Evolutionary conservation across 2,113 vertebrate species (phyloP), one percentile per base, ranked within the genome.

Genomic region (Silurus meridionalis): DNA sequence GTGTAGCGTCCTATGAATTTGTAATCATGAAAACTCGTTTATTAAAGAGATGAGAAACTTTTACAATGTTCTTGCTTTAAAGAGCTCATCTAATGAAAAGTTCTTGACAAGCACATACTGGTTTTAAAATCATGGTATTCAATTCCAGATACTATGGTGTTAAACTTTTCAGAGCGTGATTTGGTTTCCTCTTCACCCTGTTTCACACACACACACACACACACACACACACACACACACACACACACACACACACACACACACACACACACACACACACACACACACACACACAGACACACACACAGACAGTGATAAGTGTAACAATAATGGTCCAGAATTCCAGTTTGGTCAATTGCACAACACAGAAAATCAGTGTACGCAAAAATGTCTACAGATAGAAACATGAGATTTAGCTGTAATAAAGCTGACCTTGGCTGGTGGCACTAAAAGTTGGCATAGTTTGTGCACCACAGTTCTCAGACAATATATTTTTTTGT

Each of bases 181-280:
- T 69, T 83, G 67, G 13, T 72, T 17, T 72, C 67, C 67, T 83
- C 82, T 83, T 83, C 82, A 21, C 67, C 67, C 82, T 72, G 82
- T 1, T 5, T 1, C 6, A 48, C 66, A 60, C 64, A 57, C 37
- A 84, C 28, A 84, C 83, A 74, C 52, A 83, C 6, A 69, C 17
- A 57, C 6, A 78, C 19, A 74, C 66, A 67, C 66, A 67, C 25
- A 69, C 25, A 69, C 25, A 69, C 10, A 69, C 8, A 69, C 11
- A 69, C 21, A 71, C 67, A 71, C 9, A 11, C 19, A 74, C 8
- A 78, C 25, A 50, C 8, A 75, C 46, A 52, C 0, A 23, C n/a
- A 11, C 19, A 74, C 8, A 78, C 10, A 50, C 3, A 75, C 6
- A 48, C 66, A 60, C 64, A 57, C 37, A 84, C 28, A 84, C 83